Evolutionary conservation across 2,113 vertebrate genomes (phyloP), one percentile per base, ranked within the genome.

Genomic region (Oryzias melastigma): DNA sequence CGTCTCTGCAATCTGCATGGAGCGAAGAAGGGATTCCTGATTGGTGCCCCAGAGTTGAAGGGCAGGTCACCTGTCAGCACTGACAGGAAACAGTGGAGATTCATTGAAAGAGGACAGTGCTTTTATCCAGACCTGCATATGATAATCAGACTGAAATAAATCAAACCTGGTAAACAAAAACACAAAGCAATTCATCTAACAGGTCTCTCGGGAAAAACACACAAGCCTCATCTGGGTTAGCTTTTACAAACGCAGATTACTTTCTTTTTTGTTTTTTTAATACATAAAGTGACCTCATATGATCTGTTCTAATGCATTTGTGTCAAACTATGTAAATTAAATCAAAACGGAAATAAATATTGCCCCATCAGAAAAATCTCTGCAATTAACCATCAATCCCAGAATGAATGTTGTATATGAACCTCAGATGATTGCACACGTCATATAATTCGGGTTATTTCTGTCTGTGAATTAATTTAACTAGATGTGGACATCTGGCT

Each of bases 31-130:
- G 43, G 44, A 53, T 58, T 54, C 42, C 29, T 82, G 75, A 84
- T 63, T 63, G 70, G 64, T 57, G 78, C 60, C 61, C 45, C 46
- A 65, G 62, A 80, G 83, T 71, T 88, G 80, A 90, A 87, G 84
- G 81, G 69, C 74, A 80, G 76, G 71, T 80, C 74, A 64, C 87
- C 81, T 59, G 79, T 73, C 78, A 78, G 3, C 16, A 46, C 46
- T 66, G 71, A 80, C 78, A 57, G 54, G 69, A 78, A 25, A 40
- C 15, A 14, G 18, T 49, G 47, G 47, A 73, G 69, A 75, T 75
- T 74, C 62, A 85, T 80, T 70, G 27, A 18, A 16, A 58, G 40
- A 58, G 40, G 56, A 50, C 62, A 40, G 46, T 47, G 63, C 67
- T 55, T 56, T 52, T 46, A 53, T 54, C 17, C 6, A 14, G 41